phyloP scores from a whole-genome alignment of 2,797 vertebrate genomes.

The Petrocephalus schoutedeni region DNA sequence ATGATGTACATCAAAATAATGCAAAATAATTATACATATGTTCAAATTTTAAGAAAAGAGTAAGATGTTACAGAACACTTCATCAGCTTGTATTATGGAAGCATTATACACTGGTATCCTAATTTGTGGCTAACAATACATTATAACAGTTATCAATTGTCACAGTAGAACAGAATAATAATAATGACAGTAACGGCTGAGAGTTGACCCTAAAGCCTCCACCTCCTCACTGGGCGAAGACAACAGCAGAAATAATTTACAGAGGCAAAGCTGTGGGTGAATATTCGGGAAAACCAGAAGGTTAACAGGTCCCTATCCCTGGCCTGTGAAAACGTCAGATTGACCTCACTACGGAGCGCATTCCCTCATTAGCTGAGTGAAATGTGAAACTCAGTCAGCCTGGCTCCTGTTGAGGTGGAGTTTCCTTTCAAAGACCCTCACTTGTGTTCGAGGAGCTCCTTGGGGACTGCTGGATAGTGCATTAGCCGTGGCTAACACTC shows the following conservation, averaged over 20 bases:
- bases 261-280: background rate
- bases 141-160: background rate
- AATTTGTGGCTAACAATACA: background rate
- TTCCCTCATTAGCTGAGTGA: constrained; percentile 30
- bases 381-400: constrained; percentile 39
- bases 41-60: background rate
- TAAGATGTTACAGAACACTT: background rate
- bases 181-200: background rate
- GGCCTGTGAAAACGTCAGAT: constrained; percentile 34
- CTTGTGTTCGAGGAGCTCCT: background rate
- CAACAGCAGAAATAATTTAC: background rate
- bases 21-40: background rate
- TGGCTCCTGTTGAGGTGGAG: constrained; percentile 63
- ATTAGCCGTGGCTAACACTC: background rate
- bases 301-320: background rate
- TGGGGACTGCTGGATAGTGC: background rate
- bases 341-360: constrained; percentile 37
- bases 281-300: background rate
- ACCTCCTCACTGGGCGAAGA: background rate
- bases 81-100: background rate
- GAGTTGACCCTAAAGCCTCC: background rate
- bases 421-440: constrained; percentile 46
- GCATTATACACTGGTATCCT: background rate
- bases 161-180: background rate
- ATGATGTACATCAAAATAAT: background rate